Conservation (phyloP, 2,797 vertebrate genomes). For the Coccyzus lansbergi region DNA sequence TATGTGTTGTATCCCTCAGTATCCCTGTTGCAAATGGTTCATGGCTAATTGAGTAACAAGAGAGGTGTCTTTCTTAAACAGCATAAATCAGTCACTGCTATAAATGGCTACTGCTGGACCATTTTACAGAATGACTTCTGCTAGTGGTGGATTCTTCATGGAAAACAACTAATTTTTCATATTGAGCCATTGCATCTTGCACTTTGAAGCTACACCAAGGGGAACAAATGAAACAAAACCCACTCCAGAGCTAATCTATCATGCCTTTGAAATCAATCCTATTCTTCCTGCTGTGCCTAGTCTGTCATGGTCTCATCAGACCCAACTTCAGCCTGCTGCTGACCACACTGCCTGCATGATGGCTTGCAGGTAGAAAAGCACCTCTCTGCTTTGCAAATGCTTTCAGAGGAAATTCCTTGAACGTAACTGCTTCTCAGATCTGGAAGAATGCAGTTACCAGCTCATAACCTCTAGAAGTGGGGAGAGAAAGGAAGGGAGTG, state of each 20-base stretch:
- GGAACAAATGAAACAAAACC: background rate
- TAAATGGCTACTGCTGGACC: background rate
- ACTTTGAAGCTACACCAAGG: background rate
- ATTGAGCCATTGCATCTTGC: background rate
- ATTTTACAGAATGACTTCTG: background rate
- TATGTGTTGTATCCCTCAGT: background rate
- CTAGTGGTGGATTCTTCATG: background rate
- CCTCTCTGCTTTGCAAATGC: background rate
- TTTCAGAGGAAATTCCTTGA: background rate
- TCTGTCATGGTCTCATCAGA: background rate
- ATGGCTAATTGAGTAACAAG: background rate
- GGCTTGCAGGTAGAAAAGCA: background rate
- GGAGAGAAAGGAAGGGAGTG: background rate
- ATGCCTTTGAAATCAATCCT: background rate
- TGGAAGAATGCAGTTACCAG: background rate
- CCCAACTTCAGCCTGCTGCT: background rate
- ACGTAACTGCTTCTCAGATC: background rate
- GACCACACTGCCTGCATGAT: background rate
- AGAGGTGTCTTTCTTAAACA: background rate
- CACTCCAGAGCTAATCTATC: background rate
- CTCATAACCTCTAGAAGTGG: background rate
- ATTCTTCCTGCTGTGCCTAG: background rate
- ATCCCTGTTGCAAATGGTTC: background rate
- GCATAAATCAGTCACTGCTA: background rate
- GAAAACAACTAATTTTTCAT: background rate